phyloP scores from a whole-genome alignment of 2,113 vertebrate species.

The Serilophus lunatus region DNA sequence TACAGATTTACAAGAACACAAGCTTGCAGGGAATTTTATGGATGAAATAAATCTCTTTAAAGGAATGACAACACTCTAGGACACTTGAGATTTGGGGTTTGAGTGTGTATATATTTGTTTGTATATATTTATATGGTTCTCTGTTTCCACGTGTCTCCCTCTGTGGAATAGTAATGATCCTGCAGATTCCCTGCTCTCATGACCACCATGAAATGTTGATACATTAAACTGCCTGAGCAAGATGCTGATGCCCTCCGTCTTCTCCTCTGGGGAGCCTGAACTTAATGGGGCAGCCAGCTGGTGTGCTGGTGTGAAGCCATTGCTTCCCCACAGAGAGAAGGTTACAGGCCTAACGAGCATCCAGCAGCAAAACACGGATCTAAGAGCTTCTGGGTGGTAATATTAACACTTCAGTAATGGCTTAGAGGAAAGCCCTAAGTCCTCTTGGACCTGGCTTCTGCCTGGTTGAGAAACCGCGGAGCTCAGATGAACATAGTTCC shows the following conservation, averaged over 20 bases:
- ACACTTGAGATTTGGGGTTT: constrained; percentile 27
- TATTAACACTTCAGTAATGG: constrained; percentile 51
- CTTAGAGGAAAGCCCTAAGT: constrained; percentile 50
- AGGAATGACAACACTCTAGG: constrained; percentile 6
- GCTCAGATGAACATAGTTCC: constrained; percentile 9
- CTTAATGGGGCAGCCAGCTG: constrained; percentile 42
- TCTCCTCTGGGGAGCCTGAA: neutral
- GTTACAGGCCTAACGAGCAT: neutral
- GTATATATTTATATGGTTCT: neutral
- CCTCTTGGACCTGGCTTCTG: constrained; percentile 40
- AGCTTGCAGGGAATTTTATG: constrained; percentile 22
- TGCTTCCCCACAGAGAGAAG: constrained; percentile 27
- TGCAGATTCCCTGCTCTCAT: neutral
- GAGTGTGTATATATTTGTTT: constrained; percentile 9
- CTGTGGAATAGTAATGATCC: constrained; percentile 7
- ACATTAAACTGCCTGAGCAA: neutral
- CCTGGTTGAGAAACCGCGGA: neutral
- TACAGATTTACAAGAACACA: constrained; percentile 15
- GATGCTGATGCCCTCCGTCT: constrained; percentile 16
- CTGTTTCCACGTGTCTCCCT: neutral
- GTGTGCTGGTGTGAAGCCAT: constrained; percentile 53
- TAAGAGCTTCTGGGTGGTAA: constrained; percentile 61
- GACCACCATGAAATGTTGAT: constrained; percentile 28
- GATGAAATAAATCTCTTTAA: constrained; percentile 32
- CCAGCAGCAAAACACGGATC: neutral